These are phyloP conservation scores for Papilio gigon DNA, from an alignment of 2,888 invertebrate genomes.

Conservation along the genomic window DNA sequence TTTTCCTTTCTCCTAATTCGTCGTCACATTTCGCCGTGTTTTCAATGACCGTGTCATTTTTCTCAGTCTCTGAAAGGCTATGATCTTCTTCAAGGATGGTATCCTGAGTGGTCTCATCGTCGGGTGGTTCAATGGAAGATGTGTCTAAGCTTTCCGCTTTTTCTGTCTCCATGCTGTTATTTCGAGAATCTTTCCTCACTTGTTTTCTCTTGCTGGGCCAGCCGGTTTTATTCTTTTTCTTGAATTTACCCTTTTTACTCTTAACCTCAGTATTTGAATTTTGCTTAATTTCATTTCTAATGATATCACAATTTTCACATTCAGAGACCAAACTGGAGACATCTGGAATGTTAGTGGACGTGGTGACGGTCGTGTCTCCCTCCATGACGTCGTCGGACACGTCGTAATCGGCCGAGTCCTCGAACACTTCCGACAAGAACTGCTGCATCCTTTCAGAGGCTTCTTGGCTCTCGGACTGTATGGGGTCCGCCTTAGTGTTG, in stretches of 20 bases:
- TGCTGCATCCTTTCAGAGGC: constrained; percentile 71
- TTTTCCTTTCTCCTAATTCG: constrained; percentile 34
- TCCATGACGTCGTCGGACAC: constrained; percentile 74
- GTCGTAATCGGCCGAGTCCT: constrained; percentile 74
- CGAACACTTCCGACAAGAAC: constrained; percentile 74
- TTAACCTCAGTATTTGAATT: constrained; percentile 55
- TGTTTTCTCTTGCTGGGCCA: constrained; percentile 86
- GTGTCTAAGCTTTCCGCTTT: constrained; percentile 63
- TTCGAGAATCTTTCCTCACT: constrained; percentile 63
- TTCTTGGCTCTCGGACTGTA: constrained; percentile 63
- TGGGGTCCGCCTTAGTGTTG: constrained; percentile 61
- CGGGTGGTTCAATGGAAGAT: constrained; percentile 65
- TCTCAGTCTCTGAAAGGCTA: constrained; percentile 55
- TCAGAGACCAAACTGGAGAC: constrained; percentile 73
- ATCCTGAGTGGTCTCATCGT: constrained; percentile 65
- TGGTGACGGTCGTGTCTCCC: constrained; percentile 63
- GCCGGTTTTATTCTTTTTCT: constrained; percentile 90
- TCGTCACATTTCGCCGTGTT: constrained; percentile 48
- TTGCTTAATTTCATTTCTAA: constrained; percentile 67
- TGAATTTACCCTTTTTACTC: constrained; percentile 79
- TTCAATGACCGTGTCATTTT: constrained; percentile 52
- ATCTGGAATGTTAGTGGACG: constrained; percentile 70
- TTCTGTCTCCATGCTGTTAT: constrained; percentile 60
- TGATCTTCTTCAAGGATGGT: constrained; percentile 66
- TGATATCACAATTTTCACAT: constrained; percentile 72